Percentiles rank a stretch among this genome's conserved stretches.
Evolutionary conservation across 2,888 invertebrate species (phyloP).

Genomic region (Strigamia maritima): DNA sequence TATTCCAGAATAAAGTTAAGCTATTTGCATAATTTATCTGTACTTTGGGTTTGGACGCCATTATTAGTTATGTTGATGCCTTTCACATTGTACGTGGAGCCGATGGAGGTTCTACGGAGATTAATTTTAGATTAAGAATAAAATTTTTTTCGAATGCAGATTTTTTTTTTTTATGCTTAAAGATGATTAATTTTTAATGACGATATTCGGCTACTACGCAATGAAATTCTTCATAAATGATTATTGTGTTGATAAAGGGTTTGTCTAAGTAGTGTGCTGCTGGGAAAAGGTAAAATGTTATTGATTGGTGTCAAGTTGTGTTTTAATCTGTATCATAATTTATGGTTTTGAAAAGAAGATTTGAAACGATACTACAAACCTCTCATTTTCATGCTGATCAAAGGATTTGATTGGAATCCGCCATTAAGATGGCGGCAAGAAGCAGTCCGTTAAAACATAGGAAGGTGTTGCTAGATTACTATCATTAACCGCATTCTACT

Average conservation of each 20-base stretch:
- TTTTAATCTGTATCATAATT: background rate
- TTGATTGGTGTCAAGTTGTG: conserved; percentile 1
- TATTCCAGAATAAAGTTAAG: too few relatives aligned
- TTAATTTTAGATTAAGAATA: too few relatives aligned
- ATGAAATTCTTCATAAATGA: too few relatives aligned
- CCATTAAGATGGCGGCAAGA: conserved; percentile 11
- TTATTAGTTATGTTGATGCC: too few relatives aligned
- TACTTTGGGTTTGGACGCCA: too few relatives aligned
- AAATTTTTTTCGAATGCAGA: too few relatives aligned
- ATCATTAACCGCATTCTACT: conserved; percentile 10
- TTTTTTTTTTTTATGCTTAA: background rate
- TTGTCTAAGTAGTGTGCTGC: background rate
- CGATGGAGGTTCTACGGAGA: too few relatives aligned
- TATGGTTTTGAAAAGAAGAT: background rate
- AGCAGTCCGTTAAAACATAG: background rate
- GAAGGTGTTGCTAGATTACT: conserved; percentile 16
- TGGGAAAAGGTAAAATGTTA: background rate
- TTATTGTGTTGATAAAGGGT: background rate
- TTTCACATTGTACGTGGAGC: too few relatives aligned
- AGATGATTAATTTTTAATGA: background rate
- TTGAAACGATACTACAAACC: background rate
- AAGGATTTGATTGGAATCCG: conserved; percentile 19
- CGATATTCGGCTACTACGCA: background rate
- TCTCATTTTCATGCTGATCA: conserved; percentile 5
- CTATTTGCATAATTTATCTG: too few relatives aligned